Conservation (phyloP, 2,113 vertebrate genomes). For the Leptosomus discolor region DNA sequence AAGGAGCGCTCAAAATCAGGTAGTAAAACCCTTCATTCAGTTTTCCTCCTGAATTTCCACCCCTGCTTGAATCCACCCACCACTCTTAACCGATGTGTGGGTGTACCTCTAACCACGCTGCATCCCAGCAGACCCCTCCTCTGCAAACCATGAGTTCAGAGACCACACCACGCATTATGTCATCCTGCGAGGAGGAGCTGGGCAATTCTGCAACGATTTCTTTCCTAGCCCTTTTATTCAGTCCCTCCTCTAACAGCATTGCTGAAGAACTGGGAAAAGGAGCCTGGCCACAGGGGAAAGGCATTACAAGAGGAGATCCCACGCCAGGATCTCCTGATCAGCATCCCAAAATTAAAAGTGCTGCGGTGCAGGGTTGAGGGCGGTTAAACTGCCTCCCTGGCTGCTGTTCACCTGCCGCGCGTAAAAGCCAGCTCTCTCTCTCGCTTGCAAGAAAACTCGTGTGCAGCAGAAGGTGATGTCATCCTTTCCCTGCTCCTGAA, state of each 20-base stretch:
- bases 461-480: constrained; percentile 58
- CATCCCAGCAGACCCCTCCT: not conserved
- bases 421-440: not conserved
- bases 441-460: not conserved
- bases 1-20: not conserved
- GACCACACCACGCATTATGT: constrained; percentile 43
- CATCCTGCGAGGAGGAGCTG: constrained; percentile 59
- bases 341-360: not conserved
- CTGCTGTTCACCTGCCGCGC: not conserved
- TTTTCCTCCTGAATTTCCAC: not conserved
- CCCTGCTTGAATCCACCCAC: not conserved
- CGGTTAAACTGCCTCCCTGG: not conserved
- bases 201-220: not conserved
- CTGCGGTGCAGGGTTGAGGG: not conserved
- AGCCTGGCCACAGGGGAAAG: not conserved
- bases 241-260: not conserved
- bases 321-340: fast-evolving
- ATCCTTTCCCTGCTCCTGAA: constrained; percentile 18
- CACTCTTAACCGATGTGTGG: fast-evolving
- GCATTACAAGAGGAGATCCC: not conserved
- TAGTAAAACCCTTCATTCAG: not conserved
- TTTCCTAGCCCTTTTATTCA: not conserved
- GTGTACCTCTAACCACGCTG: not conserved
- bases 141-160: not conserved
- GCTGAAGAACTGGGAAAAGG: not conserved